These are phyloP conservation scores for Saguinus imperator DNA, from an alignment of 2,113 vertebrate species.

Conservation along the genomic window DNA sequence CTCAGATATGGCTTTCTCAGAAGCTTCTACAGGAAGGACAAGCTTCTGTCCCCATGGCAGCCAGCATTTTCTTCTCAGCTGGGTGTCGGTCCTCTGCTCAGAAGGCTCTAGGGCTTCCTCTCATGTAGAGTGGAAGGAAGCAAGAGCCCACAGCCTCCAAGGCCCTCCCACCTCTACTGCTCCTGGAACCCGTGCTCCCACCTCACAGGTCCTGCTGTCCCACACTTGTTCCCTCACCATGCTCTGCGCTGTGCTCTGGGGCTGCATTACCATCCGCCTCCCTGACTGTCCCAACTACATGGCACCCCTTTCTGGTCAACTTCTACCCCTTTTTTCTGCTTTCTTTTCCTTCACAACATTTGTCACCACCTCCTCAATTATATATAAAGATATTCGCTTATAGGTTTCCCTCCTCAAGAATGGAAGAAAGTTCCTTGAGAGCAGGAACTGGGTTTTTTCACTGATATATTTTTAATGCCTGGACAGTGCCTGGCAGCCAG, in stretches of 20 bases:
- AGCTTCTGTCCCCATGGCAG: background rate
- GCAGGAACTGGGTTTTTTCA: no score
- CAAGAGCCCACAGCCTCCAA: background rate
- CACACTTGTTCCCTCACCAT: background rate
- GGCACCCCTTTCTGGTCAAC: rapidly evolving
- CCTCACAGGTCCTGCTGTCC: rapidly evolving
- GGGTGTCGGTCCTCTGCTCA: background rate
- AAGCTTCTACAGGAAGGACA: background rate
- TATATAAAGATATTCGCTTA: rapidly evolving
- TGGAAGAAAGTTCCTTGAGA: background rate
- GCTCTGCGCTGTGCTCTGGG: no score
- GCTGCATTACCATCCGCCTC: background rate
- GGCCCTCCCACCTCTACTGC: background rate
- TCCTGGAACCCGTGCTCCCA: background rate
- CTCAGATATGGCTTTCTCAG: background rate
- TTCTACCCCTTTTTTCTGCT: background rate
- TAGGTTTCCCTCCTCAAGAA: background rate
- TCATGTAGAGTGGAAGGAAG: background rate
- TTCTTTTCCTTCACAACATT: rapidly evolving
- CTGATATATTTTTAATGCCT: background rate
- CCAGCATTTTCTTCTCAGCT: background rate
- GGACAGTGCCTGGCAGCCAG: background rate
- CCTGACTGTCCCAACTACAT: rapidly evolving
- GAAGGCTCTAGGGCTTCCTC: background rate
- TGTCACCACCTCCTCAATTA: background rate